Evolutionary conservation across 1,140 invertebrate species (phyloP), one percentile per base, ranked within the genome.

Genomic region (Drosophila malerkotliana): DNA sequence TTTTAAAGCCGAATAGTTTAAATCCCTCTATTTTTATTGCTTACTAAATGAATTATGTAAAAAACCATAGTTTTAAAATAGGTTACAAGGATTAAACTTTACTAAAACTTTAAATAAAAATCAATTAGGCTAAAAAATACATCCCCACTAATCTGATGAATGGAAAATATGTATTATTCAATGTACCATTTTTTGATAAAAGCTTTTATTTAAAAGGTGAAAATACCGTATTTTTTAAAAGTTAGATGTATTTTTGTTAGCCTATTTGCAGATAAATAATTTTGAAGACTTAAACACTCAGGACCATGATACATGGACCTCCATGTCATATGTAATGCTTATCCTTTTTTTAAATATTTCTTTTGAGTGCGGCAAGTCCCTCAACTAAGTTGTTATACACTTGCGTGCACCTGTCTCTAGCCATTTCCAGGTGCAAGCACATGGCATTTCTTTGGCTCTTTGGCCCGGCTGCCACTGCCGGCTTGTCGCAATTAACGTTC

Each of bases 401-500:
- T 44, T 73, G 49, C 60, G 28, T 61, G 54, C 69, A 73, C 57
- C 67, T 55, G 51, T 68, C 62, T 69, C 41, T 41, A 41, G 41
- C 28, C 53, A 41, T 54, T 48, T 68, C 21, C 52, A 77, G 74
- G 56, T 77, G 64, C 66, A 74, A 47, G 53, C 62, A 79, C 52
- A 67, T 72, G 82, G 66, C 64, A 85, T 82, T 88, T 69, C 81
- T 85, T 77, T 82, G 66, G 59, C 58, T 73, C 58, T 74, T 56
- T 81, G 51, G 67, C 58, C 41, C 48, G 48, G 24, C 41, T 15
- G 24, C 26, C 52, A 69, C 68, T 72, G 80, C 77, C 61, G 74
- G 83, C 84, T 83, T 83, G 83, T 88, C 83, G 83, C 83, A 88
- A 88, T 88, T 88, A 89, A 88, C 83, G 83, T 83, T 62, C 79